Base-by-base conservation (phyloP, 1,140 invertebrate genomes). In the Bombus haemorrhoidalis region DNA sequence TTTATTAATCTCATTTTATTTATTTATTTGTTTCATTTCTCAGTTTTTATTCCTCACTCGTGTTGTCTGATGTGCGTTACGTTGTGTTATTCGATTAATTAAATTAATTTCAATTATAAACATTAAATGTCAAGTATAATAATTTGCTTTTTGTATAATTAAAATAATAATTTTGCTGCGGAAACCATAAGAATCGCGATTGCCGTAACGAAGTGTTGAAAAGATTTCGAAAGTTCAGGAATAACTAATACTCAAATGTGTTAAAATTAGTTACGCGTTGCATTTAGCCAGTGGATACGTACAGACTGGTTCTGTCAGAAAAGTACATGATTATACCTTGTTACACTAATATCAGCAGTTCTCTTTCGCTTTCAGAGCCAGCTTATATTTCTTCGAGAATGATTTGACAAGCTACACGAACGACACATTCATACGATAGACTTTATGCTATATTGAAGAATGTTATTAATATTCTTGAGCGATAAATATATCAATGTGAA, bases 221-320 rank as follows among this genome's bases (percentile, higher is more conserved):
- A 53, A 34, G 68, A 10, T 69, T 34, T 69, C 32, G 68, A 37
- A 69, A 69, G 68, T 69, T 69, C 34, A 34, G 9, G 25, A 28
- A 18, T 37, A 69, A 69, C 18, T 25, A 22, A 28, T 12, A 34
- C n/a, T 18, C n/a, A 18, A 34, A 66, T 1, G 3, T 66, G 32
- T 66, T 66, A 12, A 34, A 66, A 66, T 66, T 66, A 66, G n/a
- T 32, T 18, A 66, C 28, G 28, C 28, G n/a, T 32, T 32, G 15
- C 64, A 32, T 1, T 32, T 66, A 18, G n/a, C 62, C n/a, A 32
- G 4, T 66, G 13, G 13, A 18, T 66, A n/a, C 62, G 62, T 15
- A 13, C 62, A 32, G 64, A 66, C 64, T 66, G 64, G 64, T 66
- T 66, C 64, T 66, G 64, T 34, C 64, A 66, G 64, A 66, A 32